Evolutionary conservation across 2,797 vertebrate species (phyloP).

Genomic region (Kryptolebias ocellatus): DNA sequence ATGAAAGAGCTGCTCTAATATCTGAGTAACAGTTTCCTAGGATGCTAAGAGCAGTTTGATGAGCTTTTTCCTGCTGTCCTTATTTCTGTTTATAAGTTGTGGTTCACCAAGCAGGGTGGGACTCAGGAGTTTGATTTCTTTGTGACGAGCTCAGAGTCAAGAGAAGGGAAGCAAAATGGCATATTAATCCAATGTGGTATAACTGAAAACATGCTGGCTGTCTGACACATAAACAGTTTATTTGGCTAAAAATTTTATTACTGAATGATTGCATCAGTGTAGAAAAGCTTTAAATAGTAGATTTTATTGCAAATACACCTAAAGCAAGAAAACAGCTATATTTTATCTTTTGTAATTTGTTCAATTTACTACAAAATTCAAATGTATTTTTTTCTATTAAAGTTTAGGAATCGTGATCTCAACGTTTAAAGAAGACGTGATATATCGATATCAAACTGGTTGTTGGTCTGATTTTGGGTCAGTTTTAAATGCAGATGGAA

Average conservation of each 20-base stretch:
- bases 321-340: too few species aligned
- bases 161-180: conserved; percentile 59
- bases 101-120: conserved; percentile 67
- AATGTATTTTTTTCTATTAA: too few species aligned
- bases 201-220: conserved; percentile 55
- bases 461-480: background rate
- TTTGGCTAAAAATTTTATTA: too few species aligned
- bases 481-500: background rate
- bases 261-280: too few species aligned
- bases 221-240: conserved; percentile 28
- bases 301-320: too few species aligned
- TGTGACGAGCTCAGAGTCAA: conserved; percentile 62
- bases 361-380: too few species aligned
- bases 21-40: conserved; percentile 75
- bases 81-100: conserved; percentile 70
- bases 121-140: conserved; percentile 61
- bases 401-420: too few species aligned
- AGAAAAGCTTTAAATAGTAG: too few species aligned
- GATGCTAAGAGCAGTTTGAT: conserved; percentile 69
- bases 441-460: background rate
- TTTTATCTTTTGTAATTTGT: too few species aligned
- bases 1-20: conserved; percentile 55
- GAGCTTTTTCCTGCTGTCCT: conserved; percentile 71
- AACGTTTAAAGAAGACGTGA: too few species aligned
- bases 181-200: conserved; percentile 48